phyloP scores from a whole-genome alignment of 2,888 invertebrate species.

The Troglohyphantes excavatus region DNA sequence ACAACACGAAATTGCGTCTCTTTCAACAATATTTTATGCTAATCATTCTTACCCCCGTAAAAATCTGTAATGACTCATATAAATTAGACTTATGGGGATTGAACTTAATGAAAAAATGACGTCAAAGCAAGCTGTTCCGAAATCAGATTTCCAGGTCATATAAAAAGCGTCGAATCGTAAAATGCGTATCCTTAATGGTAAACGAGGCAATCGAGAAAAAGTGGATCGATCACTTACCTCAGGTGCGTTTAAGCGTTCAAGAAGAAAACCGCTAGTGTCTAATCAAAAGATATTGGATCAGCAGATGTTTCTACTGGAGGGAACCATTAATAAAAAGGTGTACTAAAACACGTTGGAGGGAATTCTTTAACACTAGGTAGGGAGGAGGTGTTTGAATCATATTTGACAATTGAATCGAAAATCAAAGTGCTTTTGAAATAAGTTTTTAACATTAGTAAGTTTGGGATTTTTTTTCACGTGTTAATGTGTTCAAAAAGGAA shows the following conservation, averaged over 20 bases:
- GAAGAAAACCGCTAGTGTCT: constrained; percentile 8
- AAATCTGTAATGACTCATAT: not conserved
- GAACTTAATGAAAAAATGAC: not conserved
- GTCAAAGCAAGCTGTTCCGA: not conserved
- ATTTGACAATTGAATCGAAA: not conserved
- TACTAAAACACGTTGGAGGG: not conserved
- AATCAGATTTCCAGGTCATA: not conserved
- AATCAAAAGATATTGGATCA: constrained; percentile 45
- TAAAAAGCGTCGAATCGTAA: constrained; percentile 19
- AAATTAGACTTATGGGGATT: not conserved
- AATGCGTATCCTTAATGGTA: not conserved
- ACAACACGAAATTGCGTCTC: not conserved
- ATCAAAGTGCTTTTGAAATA: not conserved
- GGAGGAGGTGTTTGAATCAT: not conserved
- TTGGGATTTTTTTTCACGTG: too few relatives aligned
- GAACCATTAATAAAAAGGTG: constrained; percentile 28
- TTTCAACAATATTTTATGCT: not conserved
- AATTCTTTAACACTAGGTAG: not conserved
- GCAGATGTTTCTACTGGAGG: constrained; percentile 24
- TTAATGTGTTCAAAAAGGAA: too few relatives aligned
- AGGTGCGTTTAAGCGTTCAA: constrained; percentile 33
- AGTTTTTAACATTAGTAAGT: too few relatives aligned
- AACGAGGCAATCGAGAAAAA: constrained; percentile 12
- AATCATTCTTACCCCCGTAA: not conserved
- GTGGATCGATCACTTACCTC: constrained; percentile 30